phyloP scores from a whole-genome alignment of 2,113 vertebrate genomes.

The Noturus placidus region DNA sequence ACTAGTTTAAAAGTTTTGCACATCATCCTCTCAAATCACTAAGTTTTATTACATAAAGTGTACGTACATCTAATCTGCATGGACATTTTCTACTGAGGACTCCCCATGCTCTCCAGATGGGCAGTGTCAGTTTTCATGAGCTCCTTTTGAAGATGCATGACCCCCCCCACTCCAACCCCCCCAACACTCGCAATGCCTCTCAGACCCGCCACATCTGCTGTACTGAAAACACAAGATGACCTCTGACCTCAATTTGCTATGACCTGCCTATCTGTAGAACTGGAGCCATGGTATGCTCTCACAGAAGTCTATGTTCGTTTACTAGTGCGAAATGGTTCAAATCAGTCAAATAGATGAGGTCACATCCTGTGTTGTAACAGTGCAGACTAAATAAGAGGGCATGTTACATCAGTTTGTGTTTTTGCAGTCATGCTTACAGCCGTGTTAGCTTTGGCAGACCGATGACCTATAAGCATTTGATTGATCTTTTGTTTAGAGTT shows the following conservation, averaged over 20 bases:
- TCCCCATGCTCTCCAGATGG: neutral
- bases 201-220: constrained; percentile 30
- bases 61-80: neutral
- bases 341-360: neutral
- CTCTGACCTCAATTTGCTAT: constrained; percentile 30
- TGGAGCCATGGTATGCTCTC: neutral
- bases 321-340: constrained; percentile 14
- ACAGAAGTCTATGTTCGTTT: constrained; percentile 43
- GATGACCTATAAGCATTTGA: neutral
- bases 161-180: neutral
- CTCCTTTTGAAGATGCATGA: constrained; percentile 23
- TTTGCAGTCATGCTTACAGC: constrained; percentile 5
- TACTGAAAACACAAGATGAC: constrained; percentile 29
- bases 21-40: neutral
- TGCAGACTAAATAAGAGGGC: neutral
- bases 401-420: neutral
- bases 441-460: neutral
- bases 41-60: neutral
- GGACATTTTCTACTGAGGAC: constrained; percentile 3
- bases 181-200: neutral
- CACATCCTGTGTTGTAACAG: neutral
- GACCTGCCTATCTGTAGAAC: constrained; percentile 6
- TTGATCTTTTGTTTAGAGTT: neutral
- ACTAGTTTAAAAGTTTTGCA: neutral
- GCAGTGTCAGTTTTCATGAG: constrained; percentile 5